phyloP scores from a whole-genome alignment of 2,888 invertebrate species.

The Elmis aenea region DNA sequence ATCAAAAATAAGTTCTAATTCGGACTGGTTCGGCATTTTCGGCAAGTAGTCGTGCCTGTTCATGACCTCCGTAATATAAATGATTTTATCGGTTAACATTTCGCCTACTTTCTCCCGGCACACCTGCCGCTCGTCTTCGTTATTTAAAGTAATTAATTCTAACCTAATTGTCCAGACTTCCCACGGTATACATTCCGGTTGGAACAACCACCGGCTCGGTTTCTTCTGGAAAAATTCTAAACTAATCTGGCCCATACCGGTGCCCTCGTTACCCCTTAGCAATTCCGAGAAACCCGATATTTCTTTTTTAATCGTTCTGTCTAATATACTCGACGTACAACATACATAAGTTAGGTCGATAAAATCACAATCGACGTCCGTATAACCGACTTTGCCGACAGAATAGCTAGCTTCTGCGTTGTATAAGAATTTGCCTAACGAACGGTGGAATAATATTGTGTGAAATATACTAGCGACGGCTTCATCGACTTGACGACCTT shows the following conservation, averaged over 20 bases:
- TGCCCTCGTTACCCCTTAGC: slow-evolving; percentile 65
- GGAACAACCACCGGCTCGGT: slow-evolving; percentile 84
- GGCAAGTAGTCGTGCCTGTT: slow-evolving; percentile 95
- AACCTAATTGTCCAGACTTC: slow-evolving; percentile 96
- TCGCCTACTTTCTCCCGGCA: slow-evolving; percentile 86
- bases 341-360: slow-evolving; percentile 97
- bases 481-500: slow-evolving; percentile 88
- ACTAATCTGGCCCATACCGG: slow-evolving; percentile 75
- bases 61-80: slow-evolving; percentile 92
- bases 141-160: slow-evolving; percentile 78
- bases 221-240: slow-evolving; percentile 94
- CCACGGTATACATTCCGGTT: slow-evolving; percentile 92
- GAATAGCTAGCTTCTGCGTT: slow-evolving; percentile 92
- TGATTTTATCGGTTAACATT: slow-evolving; percentile 84
- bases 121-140: slow-evolving; percentile 81
- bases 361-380: slow-evolving; percentile 96
- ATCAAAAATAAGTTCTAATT: slow-evolving; percentile 92
- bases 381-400: slow-evolving; percentile 91
- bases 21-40: slow-evolving; percentile 88
- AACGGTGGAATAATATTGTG: slow-evolving; percentile 85
- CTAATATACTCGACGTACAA: slow-evolving; percentile 77
- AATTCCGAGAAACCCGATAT: slow-evolving; percentile 75
- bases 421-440: slow-evolving; percentile 90
- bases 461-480: slow-evolving; percentile 88
- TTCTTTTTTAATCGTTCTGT: slow-evolving; percentile 66